phyloP scores from a whole-genome alignment of 2,888 invertebrate genomes.

The Drosophila borealis region DNA sequence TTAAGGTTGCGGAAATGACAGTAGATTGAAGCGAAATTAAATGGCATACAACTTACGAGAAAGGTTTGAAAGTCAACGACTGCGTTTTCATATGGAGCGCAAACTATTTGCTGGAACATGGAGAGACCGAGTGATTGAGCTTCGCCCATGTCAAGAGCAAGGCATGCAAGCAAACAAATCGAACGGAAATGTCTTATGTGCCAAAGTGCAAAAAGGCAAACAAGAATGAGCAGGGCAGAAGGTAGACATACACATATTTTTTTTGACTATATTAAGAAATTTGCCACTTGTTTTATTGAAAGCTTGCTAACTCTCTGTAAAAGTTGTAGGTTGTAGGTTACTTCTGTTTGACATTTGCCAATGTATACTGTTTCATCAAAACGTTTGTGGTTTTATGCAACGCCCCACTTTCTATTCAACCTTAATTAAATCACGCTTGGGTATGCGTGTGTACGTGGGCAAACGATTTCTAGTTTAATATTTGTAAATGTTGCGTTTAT shows the following conservation, averaged over 20 bases:
- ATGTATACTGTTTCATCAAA: conserved; percentile 15
- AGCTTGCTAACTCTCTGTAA: conserved; percentile 27
- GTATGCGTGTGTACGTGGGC: too few relatives aligned
- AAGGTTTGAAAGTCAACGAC: conserved; percentile 20
- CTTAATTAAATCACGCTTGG: not conserved
- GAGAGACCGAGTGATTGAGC: conserved; percentile 13
- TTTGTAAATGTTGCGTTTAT: too few relatives aligned
- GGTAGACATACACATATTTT: conserved; percentile 18
- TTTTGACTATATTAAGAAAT: conserved; percentile 1
- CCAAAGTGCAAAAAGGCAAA: conserved; percentile 70
- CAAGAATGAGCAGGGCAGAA: conserved; percentile 41
- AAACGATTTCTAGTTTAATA: too few relatives aligned
- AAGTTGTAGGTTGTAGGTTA: conserved; percentile 38
- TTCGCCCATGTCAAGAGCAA: conserved; percentile 47
- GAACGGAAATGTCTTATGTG: conserved; percentile 80
- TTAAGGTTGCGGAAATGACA: conserved; percentile 48
- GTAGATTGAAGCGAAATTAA: conserved; percentile 66
- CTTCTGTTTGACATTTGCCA: conserved; percentile 37
- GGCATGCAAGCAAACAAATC: conserved; percentile 74
- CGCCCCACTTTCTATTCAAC: conserved; percentile 79
- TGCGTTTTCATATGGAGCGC: conserved; percentile 11
- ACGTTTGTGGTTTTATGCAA: conserved; percentile 51
- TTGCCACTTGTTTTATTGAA: conserved; percentile 43
- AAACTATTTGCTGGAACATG: not conserved
- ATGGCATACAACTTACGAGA: conserved; percentile 58